These are phyloP conservation scores for Psilopsiagon aurifrons DNA, from an alignment of 2,113 vertebrate genomes.

Conservation along the genomic window DNA sequence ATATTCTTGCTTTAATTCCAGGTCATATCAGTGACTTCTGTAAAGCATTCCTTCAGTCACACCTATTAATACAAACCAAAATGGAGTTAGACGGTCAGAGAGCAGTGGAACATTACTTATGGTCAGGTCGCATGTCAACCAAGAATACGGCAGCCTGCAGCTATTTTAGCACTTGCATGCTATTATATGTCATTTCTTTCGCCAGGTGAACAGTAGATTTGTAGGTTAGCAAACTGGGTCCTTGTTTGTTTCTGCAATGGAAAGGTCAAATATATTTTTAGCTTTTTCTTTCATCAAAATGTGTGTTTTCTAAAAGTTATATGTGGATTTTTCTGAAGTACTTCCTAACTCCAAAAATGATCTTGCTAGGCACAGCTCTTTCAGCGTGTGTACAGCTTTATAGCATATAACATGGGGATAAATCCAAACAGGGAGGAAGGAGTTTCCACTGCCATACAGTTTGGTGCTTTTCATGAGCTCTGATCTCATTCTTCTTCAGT, in stretches of 20 bases:
- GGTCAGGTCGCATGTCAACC: not conserved
- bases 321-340: not conserved
- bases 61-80: not conserved
- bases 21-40: not conserved
- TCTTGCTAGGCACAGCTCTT: not conserved
- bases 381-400: not conserved
- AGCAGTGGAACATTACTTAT: not conserved
- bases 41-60: not conserved
- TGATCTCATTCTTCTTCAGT: not conserved
- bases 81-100: not conserved
- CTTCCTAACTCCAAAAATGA: not conserved
- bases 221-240: not conserved
- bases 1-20: not conserved
- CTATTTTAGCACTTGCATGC: not conserved
- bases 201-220: not conserved
- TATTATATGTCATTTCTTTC: not conserved
- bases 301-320: not conserved
- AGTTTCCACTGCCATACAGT: not conserved
- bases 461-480: not conserved
- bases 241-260: not conserved
- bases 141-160: not conserved
- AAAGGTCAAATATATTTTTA: not conserved
- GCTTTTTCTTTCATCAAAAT: not conserved
- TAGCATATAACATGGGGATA: not conserved
- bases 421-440: not conserved